Percentiles rank a stretch among this genome's conserved stretches.
Evolutionary conservation across 2,113 vertebrate genomes (phyloP).

Genomic region (Gymnogyps californianus): DNA sequence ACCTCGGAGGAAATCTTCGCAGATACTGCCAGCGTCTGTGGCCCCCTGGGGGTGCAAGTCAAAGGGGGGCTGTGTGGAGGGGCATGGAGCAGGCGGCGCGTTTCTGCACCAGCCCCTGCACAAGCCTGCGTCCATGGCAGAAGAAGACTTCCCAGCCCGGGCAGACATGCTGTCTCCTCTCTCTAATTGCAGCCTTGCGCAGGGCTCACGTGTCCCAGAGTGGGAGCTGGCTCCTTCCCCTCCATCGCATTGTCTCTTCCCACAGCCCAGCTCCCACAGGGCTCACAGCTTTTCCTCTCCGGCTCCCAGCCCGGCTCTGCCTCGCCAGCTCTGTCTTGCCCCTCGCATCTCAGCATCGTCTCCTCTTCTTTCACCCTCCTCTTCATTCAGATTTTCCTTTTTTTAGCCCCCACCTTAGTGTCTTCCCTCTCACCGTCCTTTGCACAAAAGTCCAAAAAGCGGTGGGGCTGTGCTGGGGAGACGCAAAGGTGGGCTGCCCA

Average conservation of each 20-base stretch:
- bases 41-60: accelerated
- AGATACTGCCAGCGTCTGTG: not conserved
- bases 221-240: constrained; percentile 8
- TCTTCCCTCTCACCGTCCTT: not conserved
- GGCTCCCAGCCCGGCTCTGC: not conserved
- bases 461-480: accelerated
- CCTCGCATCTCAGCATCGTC: accelerated
- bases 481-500: not conserved
- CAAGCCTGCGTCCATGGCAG: accelerated
- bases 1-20: not conserved
- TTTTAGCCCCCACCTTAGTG: not conserved
- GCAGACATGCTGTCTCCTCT: constrained; percentile 24
- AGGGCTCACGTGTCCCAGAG: not conserved
- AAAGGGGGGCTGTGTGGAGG: not conserved
- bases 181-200: constrained; percentile 25
- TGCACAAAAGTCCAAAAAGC: not conserved
- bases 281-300: not conserved
- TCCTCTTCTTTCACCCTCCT: not conserved
- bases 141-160: not conserved
- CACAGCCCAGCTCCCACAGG: not conserved
- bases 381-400: not conserved
- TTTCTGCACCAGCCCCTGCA: not conserved
- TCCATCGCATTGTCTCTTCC: constrained; percentile 23
- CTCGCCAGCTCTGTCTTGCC: not conserved
- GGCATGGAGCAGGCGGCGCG: accelerated